A percentile compares a stretch with the other conserved stretches of the same genome.
Evolutionary conservation across 2,113 vertebrate genomes (phyloP).

Genomic region (Ptilorrhoa leucosticta): DNA sequence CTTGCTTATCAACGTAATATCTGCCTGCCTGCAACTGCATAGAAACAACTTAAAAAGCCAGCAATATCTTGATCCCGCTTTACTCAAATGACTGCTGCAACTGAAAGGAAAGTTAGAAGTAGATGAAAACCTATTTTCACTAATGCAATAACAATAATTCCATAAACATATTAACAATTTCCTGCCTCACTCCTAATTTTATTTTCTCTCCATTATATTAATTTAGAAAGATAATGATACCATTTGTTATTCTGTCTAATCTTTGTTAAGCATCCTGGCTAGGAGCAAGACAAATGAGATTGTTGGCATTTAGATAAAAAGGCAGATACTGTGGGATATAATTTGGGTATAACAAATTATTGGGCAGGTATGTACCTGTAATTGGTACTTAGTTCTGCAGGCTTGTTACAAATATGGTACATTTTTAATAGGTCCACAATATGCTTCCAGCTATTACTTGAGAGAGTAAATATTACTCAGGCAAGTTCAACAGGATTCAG

Average conservation of each 20-base stretch:
- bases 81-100: neutral
- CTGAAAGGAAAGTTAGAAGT: neutral
- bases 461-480: neutral
- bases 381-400: neutral
- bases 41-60: neutral
- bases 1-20: neutral
- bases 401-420: neutral
- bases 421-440: neutral
- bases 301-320: slow-evolving; percentile 29
- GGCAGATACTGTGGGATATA: neutral
- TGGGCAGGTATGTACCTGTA: neutral
- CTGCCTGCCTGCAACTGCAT: neutral
- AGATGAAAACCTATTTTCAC: slow-evolving; percentile 33
- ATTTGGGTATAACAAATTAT: slow-evolving; percentile 33
- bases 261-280: neutral
- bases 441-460: neutral
- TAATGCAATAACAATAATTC: slow-evolving; percentile 44
- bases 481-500: neutral
- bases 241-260: slow-evolving; percentile 29
- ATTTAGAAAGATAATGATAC: slow-evolving; percentile 20
- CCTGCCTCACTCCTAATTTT: slow-evolving; percentile 46
- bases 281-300: slow-evolving; percentile 14
- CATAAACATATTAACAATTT: slow-evolving; percentile 56
- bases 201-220: slow-evolving; percentile 43
- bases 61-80: neutral